A percentile compares a stretch with the other conserved stretches of the same genome.
Evolutionary conservation across 1,140 invertebrate species (phyloP).

Genomic region (Hyles vespertilio): DNA sequence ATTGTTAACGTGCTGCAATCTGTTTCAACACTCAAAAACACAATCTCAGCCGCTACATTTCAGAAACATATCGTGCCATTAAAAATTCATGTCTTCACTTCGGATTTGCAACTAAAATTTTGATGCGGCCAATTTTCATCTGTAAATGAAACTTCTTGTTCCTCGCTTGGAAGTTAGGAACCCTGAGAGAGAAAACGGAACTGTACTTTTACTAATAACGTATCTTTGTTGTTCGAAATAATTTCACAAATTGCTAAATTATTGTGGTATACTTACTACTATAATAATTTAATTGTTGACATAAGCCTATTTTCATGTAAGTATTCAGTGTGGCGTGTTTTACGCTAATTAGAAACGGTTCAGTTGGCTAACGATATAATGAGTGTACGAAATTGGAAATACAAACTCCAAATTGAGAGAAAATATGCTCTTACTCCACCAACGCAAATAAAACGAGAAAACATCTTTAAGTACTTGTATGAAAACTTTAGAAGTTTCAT

Average conservation of each 20-base stretch:
- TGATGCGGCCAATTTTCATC: too few relatives aligned
- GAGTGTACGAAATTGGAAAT: slow-evolving; percentile 18
- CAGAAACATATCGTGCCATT: slow-evolving; percentile 4
- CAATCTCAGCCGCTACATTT: slow-evolving; percentile 5
- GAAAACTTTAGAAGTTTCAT: too few relatives aligned
- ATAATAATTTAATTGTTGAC: slow-evolving; percentile 30
- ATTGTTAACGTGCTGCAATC: too few relatives aligned
- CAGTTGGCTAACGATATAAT: slow-evolving; percentile 27
- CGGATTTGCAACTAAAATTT: too few relatives aligned
- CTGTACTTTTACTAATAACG: too few relatives aligned
- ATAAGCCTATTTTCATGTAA: slow-evolving; percentile 34
- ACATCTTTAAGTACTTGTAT: too few relatives aligned
- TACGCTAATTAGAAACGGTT: slow-evolving; percentile 40
- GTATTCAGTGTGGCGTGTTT: slow-evolving; percentile 36
- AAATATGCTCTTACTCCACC: too few relatives aligned
- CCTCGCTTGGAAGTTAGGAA: too few relatives aligned
- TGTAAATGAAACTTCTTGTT: too few relatives aligned
- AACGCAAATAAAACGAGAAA: too few relatives aligned
- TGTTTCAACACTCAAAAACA: too few relatives aligned
- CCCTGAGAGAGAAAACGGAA: too few relatives aligned
- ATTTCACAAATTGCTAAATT: slow-evolving; percentile 1
- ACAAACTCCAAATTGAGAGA: background rate
- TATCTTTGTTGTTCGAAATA: background rate
- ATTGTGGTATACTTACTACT: slow-evolving; percentile 14
- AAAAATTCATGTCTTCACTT: background rate